Percentiles rank a stretch among this genome's conserved stretches.
Evolutionary conservation across 2,113 vertebrate genomes (phyloP).

Genomic region (Struthio camelus): DNA sequence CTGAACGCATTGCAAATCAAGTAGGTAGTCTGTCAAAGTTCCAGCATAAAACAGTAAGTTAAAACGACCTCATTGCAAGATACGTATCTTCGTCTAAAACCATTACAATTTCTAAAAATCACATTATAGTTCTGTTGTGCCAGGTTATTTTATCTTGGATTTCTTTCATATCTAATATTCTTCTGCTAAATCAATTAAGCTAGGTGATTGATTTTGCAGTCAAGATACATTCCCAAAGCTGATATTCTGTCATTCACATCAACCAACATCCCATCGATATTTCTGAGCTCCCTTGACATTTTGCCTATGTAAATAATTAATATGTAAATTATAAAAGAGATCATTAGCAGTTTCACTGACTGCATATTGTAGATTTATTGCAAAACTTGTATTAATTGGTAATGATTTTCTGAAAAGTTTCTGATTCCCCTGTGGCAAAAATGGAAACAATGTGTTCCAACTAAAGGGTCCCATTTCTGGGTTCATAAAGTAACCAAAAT

Average conservation of each 20-base stretch:
- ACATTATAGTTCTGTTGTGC: background rate
- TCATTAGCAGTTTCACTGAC: background rate
- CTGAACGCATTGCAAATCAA: background rate
- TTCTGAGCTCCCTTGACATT: background rate
- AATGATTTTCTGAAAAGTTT: background rate
- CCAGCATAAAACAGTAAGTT: background rate
- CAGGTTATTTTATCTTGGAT: background rate
- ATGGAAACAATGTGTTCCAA: background rate
- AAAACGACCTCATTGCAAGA: background rate
- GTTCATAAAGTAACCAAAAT: background rate
- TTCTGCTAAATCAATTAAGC: conserved; percentile 16
- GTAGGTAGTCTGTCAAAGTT: background rate
- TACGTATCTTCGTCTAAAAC: background rate
- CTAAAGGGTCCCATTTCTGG: background rate
- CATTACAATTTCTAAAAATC: background rate
- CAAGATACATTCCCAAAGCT: background rate
- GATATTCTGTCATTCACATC: background rate
- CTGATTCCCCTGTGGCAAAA: background rate
- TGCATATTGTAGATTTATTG: background rate
- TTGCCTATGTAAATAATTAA: background rate
- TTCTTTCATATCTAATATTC: conserved; percentile 6
- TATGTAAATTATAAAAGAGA: background rate
- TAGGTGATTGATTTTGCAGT: conserved; percentile 12
- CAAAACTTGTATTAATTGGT: background rate
- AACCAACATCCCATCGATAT: background rate